A percentile compares a stretch with the other conserved stretches of the same genome.
phyloP scores from a whole-genome alignment of 2,797 vertebrate species.

The Fistularia commersonii region DNA sequence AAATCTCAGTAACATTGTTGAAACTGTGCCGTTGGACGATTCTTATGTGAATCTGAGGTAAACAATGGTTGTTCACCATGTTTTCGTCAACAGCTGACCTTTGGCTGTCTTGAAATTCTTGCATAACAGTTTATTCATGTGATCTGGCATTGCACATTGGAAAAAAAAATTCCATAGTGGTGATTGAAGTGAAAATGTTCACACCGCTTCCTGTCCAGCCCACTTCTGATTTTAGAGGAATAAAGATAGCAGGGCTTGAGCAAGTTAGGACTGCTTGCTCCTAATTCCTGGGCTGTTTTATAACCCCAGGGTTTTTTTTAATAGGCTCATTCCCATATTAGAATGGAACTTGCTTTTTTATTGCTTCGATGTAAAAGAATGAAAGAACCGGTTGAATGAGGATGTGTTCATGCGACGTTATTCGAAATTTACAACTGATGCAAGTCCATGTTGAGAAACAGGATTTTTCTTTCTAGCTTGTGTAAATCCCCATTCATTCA shows the following conservation, averaged over 20 bases:
- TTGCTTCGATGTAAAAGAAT: neutral
- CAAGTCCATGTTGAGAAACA: no score
- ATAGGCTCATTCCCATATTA: no score
- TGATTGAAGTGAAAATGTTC: conserved; percentile 9
- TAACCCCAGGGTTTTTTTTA: no score
- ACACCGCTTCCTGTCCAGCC: conserved; percentile 14
- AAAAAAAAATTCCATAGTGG: neutral
- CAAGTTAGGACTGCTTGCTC: no score
- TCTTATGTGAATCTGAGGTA: no score
- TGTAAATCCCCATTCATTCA: conserved; percentile 24
- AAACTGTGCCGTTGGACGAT: no score
- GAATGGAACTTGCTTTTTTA: neutral
- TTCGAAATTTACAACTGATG: no score
- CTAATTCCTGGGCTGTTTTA: no score
- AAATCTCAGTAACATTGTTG: no score
- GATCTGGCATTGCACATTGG: neutral
- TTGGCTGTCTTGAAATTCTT: neutral
- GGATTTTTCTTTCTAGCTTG: neutral
- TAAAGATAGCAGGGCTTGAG: neutral
- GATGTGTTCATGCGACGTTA: no score
- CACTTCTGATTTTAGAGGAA: conserved; percentile 6
- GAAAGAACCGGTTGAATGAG: no score
- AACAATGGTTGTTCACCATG: neutral
- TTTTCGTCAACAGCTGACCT: neutral
- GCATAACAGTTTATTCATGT: conserved; percentile 3